Base-by-base conservation (phyloP, 2,113 vertebrate species). In the Theropithecus gelada region DNA sequence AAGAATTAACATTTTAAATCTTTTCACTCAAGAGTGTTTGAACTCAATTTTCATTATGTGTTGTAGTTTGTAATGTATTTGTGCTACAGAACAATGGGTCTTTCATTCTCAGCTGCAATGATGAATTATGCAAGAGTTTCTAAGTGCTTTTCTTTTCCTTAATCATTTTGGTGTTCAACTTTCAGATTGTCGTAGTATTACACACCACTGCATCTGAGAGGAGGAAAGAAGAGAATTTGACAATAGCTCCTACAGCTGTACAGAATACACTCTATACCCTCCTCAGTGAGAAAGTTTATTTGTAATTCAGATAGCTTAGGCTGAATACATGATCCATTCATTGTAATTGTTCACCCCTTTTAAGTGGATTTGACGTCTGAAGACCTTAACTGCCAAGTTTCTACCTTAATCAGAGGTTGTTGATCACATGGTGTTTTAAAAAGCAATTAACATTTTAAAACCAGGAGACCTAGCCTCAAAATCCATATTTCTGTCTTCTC, bases 71-170 rank as follows among this genome's bases (percentile, higher is more conserved):
- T 90, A 80, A 90, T 40, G 30, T 59, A 50, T 84, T 96, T 87
- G 45, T 88, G 61, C 64, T 95, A 43, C 22, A 88, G 45, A 50
- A 97, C 59, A 88, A 92, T 1, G 3, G 78, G n/a, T 64, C 81
- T 95, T 92, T 97, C n/a, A 68, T 25, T 80, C 45, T 96, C 76
- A 82, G 9, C 70, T 95, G 48, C 50, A 61, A 1, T 43, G 25
- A 93, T 95, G 93, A 95, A 94, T 97, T 97, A 95, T 96, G 66
- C 64, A 96, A 80, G 30, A 61, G 11, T 72, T 48, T 89, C 90
- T 93, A 79, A 83, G 55, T 59, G 48, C 40, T 90, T 80, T 93
- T 89, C 59, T 84, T 92, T 79, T 83, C 68, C 66, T 93, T 96
- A 86, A 90, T 94, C 55, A 95, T 93, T 97, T 87, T 95, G n/a